These are phyloP conservation scores for Callithrix jacchus DNA, from an alignment of 2,113 vertebrate species.

Conservation along the genomic window DNA sequence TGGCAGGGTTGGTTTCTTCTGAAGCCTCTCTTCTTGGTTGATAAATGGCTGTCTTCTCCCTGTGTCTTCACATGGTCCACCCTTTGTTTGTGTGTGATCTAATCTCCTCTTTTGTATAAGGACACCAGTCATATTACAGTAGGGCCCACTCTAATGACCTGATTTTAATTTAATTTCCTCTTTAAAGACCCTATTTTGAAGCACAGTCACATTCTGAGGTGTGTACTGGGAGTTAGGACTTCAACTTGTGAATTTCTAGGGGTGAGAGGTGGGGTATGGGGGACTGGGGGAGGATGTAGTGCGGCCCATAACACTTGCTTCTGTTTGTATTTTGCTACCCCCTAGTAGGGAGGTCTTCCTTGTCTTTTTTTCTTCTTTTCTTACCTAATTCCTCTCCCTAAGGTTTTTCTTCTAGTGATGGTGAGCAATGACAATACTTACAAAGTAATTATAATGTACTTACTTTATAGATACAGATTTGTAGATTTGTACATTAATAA, in stretches of 20 bases:
- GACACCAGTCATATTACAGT: background rate
- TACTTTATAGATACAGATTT: background rate
- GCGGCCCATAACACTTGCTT: background rate
- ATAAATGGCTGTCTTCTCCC: background rate
- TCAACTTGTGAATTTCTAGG: background rate
- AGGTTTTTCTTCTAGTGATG: background rate
- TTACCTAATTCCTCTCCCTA: background rate
- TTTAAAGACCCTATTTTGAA: background rate
- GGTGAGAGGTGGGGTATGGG: background rate
- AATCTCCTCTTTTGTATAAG: background rate
- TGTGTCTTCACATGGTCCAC: background rate
- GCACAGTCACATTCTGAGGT: background rate
- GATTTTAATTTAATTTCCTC: background rate
- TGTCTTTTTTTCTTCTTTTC: background rate
- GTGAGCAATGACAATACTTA: background rate
- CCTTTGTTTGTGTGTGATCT: background rate
- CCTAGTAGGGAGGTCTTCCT: background rate
- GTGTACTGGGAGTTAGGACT: background rate
- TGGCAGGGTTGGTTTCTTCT: background rate
- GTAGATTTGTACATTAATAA: background rate
- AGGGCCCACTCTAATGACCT: background rate
- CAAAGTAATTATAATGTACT: background rate
- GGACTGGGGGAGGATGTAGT: accelerated
- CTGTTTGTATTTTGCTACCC: background rate
- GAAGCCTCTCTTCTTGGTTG: background rate